Percentiles rank a stretch among this genome's conserved stretches.
These are phyloP conservation scores for Suillia variegata DNA, from an alignment of 2,888 invertebrate species.

Conservation along the genomic window DNA sequence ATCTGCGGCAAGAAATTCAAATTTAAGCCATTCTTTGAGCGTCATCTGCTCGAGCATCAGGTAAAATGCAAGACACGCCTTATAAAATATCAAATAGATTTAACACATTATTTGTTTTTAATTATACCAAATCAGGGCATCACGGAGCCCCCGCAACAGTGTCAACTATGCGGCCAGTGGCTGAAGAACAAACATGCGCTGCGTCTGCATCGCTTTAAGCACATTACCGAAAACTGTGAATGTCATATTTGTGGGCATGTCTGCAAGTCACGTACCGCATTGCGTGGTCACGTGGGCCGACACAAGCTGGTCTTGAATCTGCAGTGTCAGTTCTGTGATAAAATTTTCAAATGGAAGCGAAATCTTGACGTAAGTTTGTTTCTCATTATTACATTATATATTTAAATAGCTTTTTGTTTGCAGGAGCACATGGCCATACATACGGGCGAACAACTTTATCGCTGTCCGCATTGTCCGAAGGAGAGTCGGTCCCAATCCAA, in stretches of 20 bases:
- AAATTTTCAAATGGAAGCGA: constrained; percentile 48
- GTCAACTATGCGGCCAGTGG: constrained; percentile 47
- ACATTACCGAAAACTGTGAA: constrained; percentile 38
- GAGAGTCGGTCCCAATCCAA: constrained; percentile 55
- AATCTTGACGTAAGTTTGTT: constrained; percentile 47
- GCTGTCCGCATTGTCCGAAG: constrained; percentile 52
- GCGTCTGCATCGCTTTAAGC: constrained; percentile 41
- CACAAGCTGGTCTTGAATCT: constrained; percentile 47
- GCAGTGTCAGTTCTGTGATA: constrained; percentile 49
- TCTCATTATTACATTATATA: no score
- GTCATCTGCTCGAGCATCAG: constrained; percentile 42
- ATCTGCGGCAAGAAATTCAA: constrained; percentile 53
- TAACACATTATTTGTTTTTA: not conserved
- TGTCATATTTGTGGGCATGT: constrained; percentile 40
- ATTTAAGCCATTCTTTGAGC: constrained; percentile 50
- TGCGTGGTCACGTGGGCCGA: constrained; percentile 47
- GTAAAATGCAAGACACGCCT: no score
- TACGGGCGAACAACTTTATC: constrained; percentile 50
- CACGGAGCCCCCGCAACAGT: constrained; percentile 48
- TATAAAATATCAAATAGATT: not conserved
- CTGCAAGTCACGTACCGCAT: constrained; percentile 41
- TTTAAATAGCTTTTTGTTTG: not conserved
- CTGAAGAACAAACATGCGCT: constrained; percentile 49
- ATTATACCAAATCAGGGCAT: constrained; percentile 45
- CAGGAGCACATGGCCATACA: constrained; percentile 54